phyloP scores from a whole-genome alignment of 2,888 invertebrate species.

The Harpagoxenus sublaevis region DNA sequence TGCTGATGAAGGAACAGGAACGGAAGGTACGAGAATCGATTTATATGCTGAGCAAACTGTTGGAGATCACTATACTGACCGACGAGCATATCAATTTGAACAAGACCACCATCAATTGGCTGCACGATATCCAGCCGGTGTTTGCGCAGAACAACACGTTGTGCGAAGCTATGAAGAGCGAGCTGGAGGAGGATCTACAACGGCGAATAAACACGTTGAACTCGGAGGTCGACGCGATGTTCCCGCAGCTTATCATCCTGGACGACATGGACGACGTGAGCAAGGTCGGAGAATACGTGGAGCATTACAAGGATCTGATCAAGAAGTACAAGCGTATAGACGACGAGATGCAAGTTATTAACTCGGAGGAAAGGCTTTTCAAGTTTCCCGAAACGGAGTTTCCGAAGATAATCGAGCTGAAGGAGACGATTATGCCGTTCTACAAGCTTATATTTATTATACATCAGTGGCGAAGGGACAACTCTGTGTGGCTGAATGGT shows the following conservation, averaged over 20 bases:
- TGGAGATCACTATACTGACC: conserved; percentile 86
- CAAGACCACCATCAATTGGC: conserved; percentile 87
- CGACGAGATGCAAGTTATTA: conserved; percentile 87
- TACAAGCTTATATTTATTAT: conserved; percentile 86
- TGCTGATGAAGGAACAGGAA: conserved; percentile 86
- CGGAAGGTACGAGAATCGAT: conserved; percentile 85
- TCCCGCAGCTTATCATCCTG: conserved; percentile 87
- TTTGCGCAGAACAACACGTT: conserved; percentile 87
- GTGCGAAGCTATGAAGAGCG: conserved; percentile 87
- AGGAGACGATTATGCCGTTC: conserved; percentile 81
- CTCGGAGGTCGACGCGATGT: conserved; percentile 86
- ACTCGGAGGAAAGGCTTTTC: conserved; percentile 88
- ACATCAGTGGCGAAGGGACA: conserved; percentile 87
- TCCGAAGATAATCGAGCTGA: conserved; percentile 87
- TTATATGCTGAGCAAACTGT: conserved; percentile 82
- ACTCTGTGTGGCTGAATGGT: conserved; percentile 89
- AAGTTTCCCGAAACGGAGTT: conserved; percentile 88
- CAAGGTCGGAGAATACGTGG: conserved; percentile 87
- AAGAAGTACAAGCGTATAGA: conserved; percentile 86
- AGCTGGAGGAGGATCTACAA: conserved; percentile 87
- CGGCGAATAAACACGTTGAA: conserved; percentile 87
- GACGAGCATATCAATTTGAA: conserved; percentile 87
- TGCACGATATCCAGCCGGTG: conserved; percentile 87
- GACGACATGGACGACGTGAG: conserved; percentile 88
- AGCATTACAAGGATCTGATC: conserved; percentile 86